These are phyloP conservation scores for Apus apus DNA, from an alignment of 2,113 vertebrate species.

Conservation along the genomic window DNA sequence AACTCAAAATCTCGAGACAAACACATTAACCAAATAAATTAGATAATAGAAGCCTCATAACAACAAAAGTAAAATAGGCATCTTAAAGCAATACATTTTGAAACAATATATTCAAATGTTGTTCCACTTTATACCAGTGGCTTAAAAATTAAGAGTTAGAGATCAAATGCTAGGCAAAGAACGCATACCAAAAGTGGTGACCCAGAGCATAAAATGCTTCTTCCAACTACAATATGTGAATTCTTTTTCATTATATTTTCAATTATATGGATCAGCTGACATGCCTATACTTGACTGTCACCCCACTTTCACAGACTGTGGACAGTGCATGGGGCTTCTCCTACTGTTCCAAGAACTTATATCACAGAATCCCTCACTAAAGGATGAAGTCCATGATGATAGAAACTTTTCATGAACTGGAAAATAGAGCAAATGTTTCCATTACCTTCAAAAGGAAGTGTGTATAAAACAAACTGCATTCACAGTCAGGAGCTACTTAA, in stretches of 20 bases:
- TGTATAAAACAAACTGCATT: conserved; percentile 22
- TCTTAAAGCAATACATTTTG: background rate
- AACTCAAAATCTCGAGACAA: background rate
- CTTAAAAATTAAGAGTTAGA: background rate
- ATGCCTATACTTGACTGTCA: background rate
- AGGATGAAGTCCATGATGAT: background rate
- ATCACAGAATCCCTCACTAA: conserved; percentile 37
- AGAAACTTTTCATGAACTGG: conserved; percentile 15
- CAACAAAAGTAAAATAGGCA: background rate
- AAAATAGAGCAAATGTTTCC: conserved; percentile 22
- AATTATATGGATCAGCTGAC: background rate
- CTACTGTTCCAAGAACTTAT: conserved; percentile 57
- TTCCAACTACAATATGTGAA: background rate
- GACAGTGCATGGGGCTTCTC: background rate
- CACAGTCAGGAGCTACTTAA: background rate
- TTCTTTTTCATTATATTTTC: background rate
- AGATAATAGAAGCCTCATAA: background rate
- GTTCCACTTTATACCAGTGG: background rate
- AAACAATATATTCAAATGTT: background rate
- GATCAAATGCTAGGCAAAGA: background rate
- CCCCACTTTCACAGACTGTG: background rate
- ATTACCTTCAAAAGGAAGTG: conserved; percentile 39
- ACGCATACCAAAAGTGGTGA: background rate
- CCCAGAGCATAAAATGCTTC: background rate
- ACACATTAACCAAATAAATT: background rate